Evolutionary conservation across 2,113 vertebrate genomes (phyloP), one percentile per base, ranked within the genome.

Genomic region (Microcebus jonahi): DNA sequence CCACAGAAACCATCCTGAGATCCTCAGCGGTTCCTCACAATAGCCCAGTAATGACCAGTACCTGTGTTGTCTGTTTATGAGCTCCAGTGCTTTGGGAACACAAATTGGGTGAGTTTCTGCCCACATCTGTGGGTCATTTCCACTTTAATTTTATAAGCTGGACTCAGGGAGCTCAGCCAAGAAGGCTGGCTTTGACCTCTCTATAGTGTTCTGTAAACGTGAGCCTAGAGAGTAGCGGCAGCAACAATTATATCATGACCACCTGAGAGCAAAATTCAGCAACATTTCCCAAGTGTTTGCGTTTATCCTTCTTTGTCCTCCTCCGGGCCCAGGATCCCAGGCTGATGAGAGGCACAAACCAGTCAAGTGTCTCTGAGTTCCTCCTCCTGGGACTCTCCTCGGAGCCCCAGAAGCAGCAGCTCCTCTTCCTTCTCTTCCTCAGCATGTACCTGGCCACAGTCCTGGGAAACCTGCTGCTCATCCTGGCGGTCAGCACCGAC

Each of bases 311-410:
- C 7, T 59, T 39, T 53, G 29, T 61, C 61, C 5, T 61, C 61
- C 5, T 50, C 50, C 0, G 12, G 13, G 13, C 50, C 50, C 13
- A 50, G 50, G 50, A 50, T 14, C 50, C 50, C 0, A 50, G 50
- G 50, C 50, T n/a, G 12, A 50, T 50, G 50, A 50, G 13, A 50
- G 13, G 50, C 50, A 50, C 50, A 50, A 50, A 50, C 50, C 50
- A 50, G 50, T 50, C 50, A 12, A 50, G 50, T 50, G 50, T 14
- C 50, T 45, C 45, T 1, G 45, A 45, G 45, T 45, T 45, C 45
- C 45, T 98, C 80, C 90, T 98, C 0, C 71, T 97, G 29, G 97
- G 97, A 2, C 97, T 98, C 42, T 98, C 98, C 5, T 94, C 97
- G 13, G 91, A 90, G 55, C 95, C 45, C 0, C 77, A 93, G 59